Evolutionary conservation across 2,797 vertebrate species (phyloP).

Genomic region (Hydrolagus colliei): DNA sequence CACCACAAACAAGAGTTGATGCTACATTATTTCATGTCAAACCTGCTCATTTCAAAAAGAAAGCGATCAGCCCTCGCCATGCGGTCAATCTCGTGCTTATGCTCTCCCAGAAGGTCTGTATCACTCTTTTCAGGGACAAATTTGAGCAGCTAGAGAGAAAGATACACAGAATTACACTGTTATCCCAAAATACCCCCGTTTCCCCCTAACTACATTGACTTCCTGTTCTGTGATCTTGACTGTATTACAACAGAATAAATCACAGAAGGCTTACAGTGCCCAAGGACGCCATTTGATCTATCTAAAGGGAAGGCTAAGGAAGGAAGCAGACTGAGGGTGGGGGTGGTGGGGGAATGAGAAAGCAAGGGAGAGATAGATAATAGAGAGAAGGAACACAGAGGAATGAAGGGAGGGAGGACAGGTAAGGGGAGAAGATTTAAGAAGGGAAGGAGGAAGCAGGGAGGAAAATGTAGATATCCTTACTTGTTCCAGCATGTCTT

Average conservation of each 20-base stretch:
- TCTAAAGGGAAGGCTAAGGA: no score
- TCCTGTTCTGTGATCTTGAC: no score
- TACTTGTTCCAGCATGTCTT: conserved; percentile 97
- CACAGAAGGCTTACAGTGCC: no score
- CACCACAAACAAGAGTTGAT: no score
- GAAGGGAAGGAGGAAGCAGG: no score
- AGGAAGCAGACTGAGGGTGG: no score
- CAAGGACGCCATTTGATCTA: no score
- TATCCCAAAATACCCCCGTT: no score
- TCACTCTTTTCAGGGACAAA: conserved; percentile 92
- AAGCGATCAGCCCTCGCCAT: conserved; percentile 95
- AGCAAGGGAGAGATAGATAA: conserved; percentile 17
- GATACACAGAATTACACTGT: no score
- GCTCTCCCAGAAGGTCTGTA: conserved; percentile 83
- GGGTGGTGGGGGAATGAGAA: conserved; percentile 31
- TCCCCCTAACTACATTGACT: no score
- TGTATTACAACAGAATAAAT: no score
- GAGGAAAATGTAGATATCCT: conserved; percentile 31
- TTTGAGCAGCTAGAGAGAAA: conserved; percentile 71
- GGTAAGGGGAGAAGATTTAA: no score
- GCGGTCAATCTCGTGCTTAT: conserved; percentile 88
- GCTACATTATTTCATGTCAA: conserved; percentile 25
- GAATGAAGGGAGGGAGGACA: neutral
- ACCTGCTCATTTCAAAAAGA: conserved; percentile 98
- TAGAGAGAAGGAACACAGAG: neutral